These are phyloP conservation scores for Mungos mungo DNA, from an alignment of 2,113 vertebrate species.

Conservation along the genomic window DNA sequence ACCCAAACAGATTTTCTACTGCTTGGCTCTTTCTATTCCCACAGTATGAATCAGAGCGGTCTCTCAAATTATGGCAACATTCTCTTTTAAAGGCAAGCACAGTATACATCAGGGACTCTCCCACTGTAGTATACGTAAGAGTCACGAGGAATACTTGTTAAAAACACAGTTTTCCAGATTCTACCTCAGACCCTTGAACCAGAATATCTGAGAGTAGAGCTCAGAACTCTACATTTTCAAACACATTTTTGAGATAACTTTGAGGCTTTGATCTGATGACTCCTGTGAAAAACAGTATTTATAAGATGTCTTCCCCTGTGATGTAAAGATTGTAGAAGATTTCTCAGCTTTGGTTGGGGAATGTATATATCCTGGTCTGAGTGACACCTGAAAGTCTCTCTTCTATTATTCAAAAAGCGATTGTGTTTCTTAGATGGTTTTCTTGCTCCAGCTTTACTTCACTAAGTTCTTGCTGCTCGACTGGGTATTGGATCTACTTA, in stretches of 20 bases:
- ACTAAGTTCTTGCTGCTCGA: not conserved
- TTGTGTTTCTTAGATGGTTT: not conserved
- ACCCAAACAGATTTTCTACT: not conserved
- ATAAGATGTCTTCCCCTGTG: not conserved
- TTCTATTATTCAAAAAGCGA: not conserved
- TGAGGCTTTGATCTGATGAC: not conserved
- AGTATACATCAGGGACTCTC: not conserved
- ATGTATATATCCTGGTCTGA: not conserved
- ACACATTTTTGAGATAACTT: not conserved
- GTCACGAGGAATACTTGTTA: not conserved
- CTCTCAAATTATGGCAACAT: constrained; percentile 36
- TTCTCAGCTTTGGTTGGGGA: not conserved
- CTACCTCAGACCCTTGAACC: not conserved
- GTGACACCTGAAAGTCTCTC: not conserved
- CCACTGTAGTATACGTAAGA: not conserved
- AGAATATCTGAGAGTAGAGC: not conserved
- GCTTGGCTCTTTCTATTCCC: not conserved
- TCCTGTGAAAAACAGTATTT: not conserved
- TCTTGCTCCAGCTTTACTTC: not conserved
- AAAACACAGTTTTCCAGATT: constrained; percentile 16
- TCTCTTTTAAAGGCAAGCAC: not conserved
- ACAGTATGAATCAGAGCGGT: not conserved
- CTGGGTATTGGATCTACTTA: not conserved
- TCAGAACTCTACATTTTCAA: not conserved
- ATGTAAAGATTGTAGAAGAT: not conserved